Evolutionary conservation across 2,888 invertebrate genomes (phyloP), one percentile per base, ranked within the genome.

Genomic region (Auanema sp.): DNA sequence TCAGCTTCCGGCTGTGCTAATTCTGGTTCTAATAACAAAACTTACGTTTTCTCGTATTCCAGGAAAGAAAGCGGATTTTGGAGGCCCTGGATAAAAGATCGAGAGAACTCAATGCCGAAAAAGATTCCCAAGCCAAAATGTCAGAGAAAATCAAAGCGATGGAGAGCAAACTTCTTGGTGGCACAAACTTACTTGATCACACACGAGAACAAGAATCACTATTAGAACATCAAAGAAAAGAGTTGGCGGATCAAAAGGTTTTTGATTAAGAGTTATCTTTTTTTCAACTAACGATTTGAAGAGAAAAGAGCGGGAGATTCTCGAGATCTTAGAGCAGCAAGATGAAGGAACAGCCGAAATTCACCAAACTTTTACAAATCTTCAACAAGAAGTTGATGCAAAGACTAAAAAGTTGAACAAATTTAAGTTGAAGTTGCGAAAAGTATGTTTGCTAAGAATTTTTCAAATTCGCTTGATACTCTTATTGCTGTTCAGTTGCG

Each of bases 381-480:
- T 98, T 62, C 93, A 95, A 83, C 95, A 95, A 84, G 96, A 97
- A 86, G 94, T 97, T 1, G 97, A 98, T 83, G 90, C 92, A 63
- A 98, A 97, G 85, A 92, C 94, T 24, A 91, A 91, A 79, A 93
- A 95, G 85, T 85, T 96, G 60, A 92, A 93, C 83, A 92, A 94
- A 64, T 77, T 96, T 82, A 90, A 92, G 82, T 88, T 90, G 16
- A 93, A 93, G 85, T 88, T 91, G 53, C 60, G 66, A 68, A 66
- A 70, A 57, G 68, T 62, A 10, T 43, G 59, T n/a, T 47, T 21
- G 16, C 10, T 47, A 5, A 5, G 6, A 18, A 5, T 21, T 47
- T 47, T 21, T 47, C 6, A 5, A 47, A 3, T 47, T 47, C 16
- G 47, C 8, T 18, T 18, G 24, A 24, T 52, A 5, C 21, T n/a